Conservation (phyloP, 2,888 invertebrate species). For the Synergus itoensis region DNA sequence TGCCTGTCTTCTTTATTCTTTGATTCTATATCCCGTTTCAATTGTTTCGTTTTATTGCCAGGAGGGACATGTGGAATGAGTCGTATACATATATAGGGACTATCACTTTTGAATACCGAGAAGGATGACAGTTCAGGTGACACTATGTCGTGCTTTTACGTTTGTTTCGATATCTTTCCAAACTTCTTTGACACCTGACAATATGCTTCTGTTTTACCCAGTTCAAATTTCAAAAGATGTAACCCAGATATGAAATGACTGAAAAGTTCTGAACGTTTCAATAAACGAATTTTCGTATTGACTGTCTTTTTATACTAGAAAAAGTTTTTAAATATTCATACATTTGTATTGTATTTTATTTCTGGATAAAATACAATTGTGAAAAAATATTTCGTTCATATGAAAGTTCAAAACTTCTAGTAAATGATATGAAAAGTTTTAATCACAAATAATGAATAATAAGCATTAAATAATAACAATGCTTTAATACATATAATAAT, state of each 20-base stretch:
- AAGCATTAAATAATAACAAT: background rate
- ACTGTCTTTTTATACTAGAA: no score
- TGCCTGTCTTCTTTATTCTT: slow-evolving; percentile 88
- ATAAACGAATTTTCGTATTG: background rate
- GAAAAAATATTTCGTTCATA: no score
- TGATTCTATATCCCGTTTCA: slow-evolving; percentile 44
- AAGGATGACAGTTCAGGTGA: slow-evolving; percentile 48
- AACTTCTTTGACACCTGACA: slow-evolving; percentile 14
- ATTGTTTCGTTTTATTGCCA: slow-evolving; percentile 5
- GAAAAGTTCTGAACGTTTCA: background rate
- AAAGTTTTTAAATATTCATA: no score
- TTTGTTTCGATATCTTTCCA: background rate
- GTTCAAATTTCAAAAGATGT: background rate
- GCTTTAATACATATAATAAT: slow-evolving; percentile 45
- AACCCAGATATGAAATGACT: background rate
- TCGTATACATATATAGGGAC: slow-evolving; percentile 38
- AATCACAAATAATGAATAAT: background rate
- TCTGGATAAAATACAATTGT: no score
- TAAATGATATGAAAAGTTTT: background rate
- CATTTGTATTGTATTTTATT: no score
- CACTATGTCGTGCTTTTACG: slow-evolving; percentile 46
- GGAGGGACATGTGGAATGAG: slow-evolving; percentile 6
- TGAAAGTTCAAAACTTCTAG: no score
- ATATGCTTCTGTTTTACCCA: background rate
- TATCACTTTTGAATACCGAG: slow-evolving; percentile 50